These are phyloP conservation scores for Macquaria ambigua DNA, from an alignment of 2,113 vertebrate species.

Conservation along the genomic window DNA sequence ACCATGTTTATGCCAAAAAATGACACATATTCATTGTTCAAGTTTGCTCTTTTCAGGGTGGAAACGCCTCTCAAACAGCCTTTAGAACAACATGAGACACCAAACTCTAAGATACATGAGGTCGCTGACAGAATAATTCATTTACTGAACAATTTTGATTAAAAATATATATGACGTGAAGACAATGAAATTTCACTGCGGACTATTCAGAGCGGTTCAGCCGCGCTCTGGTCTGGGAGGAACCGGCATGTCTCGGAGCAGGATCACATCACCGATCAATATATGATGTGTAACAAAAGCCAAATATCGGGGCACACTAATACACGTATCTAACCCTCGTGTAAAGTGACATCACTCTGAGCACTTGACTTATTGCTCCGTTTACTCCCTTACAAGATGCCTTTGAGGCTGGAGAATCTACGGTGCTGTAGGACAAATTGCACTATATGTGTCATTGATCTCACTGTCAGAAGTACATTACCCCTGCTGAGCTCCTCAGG, in stretches of 20 bases:
- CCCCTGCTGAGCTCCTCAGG: conserved; percentile 55
- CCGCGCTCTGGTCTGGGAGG: neutral
- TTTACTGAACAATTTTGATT: neutral
- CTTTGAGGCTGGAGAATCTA: conserved; percentile 6
- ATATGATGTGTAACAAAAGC: conserved; percentile 49
- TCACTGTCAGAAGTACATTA: conserved; percentile 60
- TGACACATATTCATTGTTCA: neutral
- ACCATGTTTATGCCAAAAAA: neutral
- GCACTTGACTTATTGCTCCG: conserved; percentile 49
- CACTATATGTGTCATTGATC: conserved; percentile 48
- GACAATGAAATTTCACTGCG: neutral
- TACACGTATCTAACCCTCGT: neutral
- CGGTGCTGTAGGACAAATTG: conserved; percentile 43
- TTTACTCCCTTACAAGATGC: conserved; percentile 11
- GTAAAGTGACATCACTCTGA: conserved; percentile 44
- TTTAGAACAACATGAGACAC: neutral
- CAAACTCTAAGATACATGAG: neutral
- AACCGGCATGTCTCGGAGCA: neutral
- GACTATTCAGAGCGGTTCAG: neutral
- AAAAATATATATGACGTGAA: neutral
- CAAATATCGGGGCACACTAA: conserved; percentile 30
- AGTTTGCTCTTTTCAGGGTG: neutral
- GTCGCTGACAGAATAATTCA: neutral
- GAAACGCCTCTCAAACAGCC: neutral
- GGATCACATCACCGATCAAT: conserved; percentile 51